These are phyloP conservation scores for Characodon lateralis DNA, from an alignment of 2,797 vertebrate genomes.

Conservation along the genomic window DNA sequence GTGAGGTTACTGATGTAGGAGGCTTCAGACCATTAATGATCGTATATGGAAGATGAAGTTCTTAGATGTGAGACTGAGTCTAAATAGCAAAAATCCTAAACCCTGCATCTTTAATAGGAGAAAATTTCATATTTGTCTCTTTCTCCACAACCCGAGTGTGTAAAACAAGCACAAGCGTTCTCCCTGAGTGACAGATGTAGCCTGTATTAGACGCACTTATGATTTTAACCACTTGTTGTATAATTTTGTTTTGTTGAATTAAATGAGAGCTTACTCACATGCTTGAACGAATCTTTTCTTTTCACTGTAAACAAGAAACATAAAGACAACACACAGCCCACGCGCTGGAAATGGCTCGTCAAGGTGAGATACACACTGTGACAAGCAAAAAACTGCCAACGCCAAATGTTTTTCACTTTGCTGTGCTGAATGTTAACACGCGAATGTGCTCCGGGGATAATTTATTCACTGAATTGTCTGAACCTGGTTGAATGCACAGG, in stretches of 20 bases:
- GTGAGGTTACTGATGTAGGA: slow-evolving; percentile 42
- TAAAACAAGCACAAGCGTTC: slow-evolving; percentile 78
- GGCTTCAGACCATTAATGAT: slow-evolving; percentile 38
- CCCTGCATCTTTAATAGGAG: slow-evolving; percentile 7
- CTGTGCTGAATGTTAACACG: background rate
- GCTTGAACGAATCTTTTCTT: slow-evolving; percentile 40
- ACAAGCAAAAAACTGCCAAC: background rate
- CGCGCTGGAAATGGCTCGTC: slow-evolving; percentile 2
- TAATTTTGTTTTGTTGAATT: slow-evolving; percentile 77
- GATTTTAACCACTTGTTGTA: slow-evolving; percentile 75
- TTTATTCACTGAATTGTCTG: slow-evolving; percentile 1
- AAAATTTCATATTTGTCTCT: slow-evolving; percentile 30
- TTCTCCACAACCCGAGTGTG: slow-evolving; percentile 52
- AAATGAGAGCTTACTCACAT: slow-evolving; percentile 70
- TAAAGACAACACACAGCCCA: slow-evolving; percentile 2
- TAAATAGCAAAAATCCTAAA: slow-evolving; percentile 37
- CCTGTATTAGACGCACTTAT: slow-evolving; percentile 59
- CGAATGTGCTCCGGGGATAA: background rate
- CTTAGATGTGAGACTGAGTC: slow-evolving; percentile 47
- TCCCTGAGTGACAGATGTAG: slow-evolving; percentile 62
- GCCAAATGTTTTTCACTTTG: slow-evolving; percentile 1
- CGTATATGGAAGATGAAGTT: slow-evolving; percentile 34
- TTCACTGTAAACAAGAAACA: slow-evolving; percentile 33
- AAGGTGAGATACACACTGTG: slow-evolving; percentile 16
- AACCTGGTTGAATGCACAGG: slow-evolving; percentile 4